phyloP scores from a whole-genome alignment of 2,797 vertebrate genomes.

The Muraenolepis orangiensis region DNA sequence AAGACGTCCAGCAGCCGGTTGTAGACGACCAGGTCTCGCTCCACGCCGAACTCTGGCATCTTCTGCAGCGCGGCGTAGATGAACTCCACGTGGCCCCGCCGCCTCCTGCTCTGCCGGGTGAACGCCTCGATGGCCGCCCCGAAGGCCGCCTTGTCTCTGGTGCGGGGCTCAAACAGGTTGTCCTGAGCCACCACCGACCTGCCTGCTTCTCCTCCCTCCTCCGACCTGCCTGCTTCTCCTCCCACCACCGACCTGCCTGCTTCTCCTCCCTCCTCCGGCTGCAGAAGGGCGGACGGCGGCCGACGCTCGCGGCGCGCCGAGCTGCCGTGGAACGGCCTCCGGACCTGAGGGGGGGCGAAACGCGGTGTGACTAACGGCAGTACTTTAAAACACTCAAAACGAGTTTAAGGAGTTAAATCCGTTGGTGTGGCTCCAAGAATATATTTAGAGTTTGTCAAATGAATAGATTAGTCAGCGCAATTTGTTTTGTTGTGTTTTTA shows the following conservation, averaged over 20 bases:
- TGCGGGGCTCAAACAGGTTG: constrained; percentile 67
- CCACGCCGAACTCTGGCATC: constrained; percentile 84
- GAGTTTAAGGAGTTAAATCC: too few relatives aligned
- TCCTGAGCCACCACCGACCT: constrained; percentile 50
- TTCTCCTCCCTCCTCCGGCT: too few relatives aligned
- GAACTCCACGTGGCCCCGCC: constrained; percentile 86
- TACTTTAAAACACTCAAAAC: neutral
- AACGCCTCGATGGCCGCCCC: constrained; percentile 73
- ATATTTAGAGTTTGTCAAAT: too few relatives aligned
- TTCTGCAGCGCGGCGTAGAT: constrained; percentile 84
- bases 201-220: constrained; percentile 19
- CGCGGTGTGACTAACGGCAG: neutral
- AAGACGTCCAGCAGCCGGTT: constrained; percentile 87
- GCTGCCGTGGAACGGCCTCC: constrained; percentile 57
- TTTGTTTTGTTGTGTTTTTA: too few relatives aligned
- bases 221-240: neutral
- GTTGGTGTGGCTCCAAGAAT: too few relatives aligned
- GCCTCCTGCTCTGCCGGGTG: constrained; percentile 65
- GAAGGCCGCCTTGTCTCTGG: constrained; percentile 75
- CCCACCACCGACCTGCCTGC: too few relatives aligned
- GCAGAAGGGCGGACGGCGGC: neutral
- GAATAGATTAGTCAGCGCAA: too few relatives aligned
- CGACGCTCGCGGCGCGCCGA: constrained; percentile 25
- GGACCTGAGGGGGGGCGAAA: constrained; percentile 40
- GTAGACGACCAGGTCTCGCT: constrained; percentile 79